Conservation (phyloP, 2,888 invertebrate species). For the Idaea dimidiata region DNA sequence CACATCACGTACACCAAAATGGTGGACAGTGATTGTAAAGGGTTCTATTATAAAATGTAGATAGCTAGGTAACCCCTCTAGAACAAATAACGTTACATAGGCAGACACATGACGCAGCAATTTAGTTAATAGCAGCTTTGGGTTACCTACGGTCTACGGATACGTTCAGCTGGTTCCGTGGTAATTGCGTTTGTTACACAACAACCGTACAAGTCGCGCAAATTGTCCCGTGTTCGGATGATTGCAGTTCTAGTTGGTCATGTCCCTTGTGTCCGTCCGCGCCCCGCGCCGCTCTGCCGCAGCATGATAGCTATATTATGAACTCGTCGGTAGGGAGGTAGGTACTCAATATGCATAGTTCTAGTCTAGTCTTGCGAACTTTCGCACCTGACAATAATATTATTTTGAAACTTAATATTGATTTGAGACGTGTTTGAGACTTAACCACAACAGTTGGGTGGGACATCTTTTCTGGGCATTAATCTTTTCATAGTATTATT, state of each 20-base stretch:
- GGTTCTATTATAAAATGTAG: no score
- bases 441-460: no score
- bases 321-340: background rate
- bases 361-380: no score
- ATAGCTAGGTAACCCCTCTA: background rate
- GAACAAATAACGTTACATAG: background rate
- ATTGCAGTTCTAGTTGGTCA: slow-evolving; percentile 18
- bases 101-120: background rate
- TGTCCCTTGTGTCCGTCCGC: slow-evolving; percentile 3
- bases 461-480: no score
- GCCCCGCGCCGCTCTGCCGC: background rate
- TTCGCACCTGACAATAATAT: no score
- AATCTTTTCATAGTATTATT: no score
- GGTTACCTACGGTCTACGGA: slow-evolving; percentile 4
- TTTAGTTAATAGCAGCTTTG: slow-evolving; percentile 13
- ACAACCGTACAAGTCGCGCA: slow-evolving; percentile 7
- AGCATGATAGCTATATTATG: background rate
- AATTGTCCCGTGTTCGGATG: slow-evolving; percentile 20
- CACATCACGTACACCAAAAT: no score
- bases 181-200: slow-evolving; percentile 21
- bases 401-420: no score
- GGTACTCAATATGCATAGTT: no score
- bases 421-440: no score
- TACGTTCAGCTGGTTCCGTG: slow-evolving; percentile 1
- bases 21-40: background rate